phyloP scores from a whole-genome alignment of 1,140 invertebrate genomes.

The Meloidogyne hapla region DNA sequence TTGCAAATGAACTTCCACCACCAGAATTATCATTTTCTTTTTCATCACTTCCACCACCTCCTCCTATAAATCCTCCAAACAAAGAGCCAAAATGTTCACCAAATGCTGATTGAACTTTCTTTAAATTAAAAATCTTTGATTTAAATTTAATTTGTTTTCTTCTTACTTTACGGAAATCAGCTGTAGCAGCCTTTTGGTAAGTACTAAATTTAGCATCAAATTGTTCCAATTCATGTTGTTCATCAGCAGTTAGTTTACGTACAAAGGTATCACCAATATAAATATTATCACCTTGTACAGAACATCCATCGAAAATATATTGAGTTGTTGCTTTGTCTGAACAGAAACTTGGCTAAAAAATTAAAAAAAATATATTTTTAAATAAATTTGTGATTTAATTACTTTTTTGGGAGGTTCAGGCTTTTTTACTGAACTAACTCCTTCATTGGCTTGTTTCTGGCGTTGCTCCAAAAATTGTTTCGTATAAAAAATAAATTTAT shows the following conservation, averaged over 20 bases:
- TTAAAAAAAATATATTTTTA: background rate
- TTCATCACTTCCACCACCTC: conserved; percentile 25
- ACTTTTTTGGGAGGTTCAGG: conserved; percentile 42
- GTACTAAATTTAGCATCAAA: conserved; percentile 50
- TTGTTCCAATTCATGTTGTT: conserved; percentile 52
- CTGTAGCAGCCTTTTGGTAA: conserved; percentile 44
- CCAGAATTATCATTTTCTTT: conserved; percentile 28
- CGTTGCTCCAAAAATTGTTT: conserved; percentile 20
- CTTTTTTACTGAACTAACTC: conserved; percentile 21
- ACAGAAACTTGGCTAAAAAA: conserved; percentile 36
- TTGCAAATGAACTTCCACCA: conserved; percentile 12
- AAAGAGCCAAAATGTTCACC: conserved; percentile 44
- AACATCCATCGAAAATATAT: conserved; percentile 57
- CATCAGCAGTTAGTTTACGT: conserved; percentile 50
- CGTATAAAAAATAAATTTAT: background rate
- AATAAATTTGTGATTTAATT: background rate
- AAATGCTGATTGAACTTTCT: conserved; percentile 43
- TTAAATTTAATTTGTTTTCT: too few relatives aligned
- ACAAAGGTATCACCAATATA: conserved; percentile 54
- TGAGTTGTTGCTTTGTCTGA: conserved; percentile 60
- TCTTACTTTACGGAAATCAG: conserved; percentile 20
- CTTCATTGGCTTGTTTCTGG: conserved; percentile 4
- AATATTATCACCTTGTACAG: conserved; percentile 58
- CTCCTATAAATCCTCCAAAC: conserved; percentile 28
- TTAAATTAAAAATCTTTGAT: too few relatives aligned